Conservation (phyloP, 2,113 vertebrate genomes). For the Xenotilapia caudafasciata region DNA sequence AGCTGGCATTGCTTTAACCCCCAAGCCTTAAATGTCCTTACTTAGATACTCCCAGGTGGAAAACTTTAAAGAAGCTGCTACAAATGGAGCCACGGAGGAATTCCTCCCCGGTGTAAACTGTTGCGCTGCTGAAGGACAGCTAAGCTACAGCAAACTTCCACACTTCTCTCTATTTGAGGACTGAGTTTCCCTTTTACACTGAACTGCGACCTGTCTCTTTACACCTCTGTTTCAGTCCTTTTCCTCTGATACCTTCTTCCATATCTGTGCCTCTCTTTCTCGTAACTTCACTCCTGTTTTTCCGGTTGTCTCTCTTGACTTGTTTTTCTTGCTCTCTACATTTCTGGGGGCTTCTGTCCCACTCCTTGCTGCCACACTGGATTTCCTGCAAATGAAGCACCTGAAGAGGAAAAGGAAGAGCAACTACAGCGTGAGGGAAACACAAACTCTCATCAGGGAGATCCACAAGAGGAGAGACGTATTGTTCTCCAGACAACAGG, state of each 20-base stretch:
- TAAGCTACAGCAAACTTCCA: neutral
- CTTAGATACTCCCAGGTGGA: neutral
- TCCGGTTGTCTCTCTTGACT: neutral
- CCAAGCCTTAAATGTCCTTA: neutral
- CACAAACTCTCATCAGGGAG: constrained; percentile 89
- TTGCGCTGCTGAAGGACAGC: neutral
- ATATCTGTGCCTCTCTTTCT: neutral
- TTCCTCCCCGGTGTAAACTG: neutral
- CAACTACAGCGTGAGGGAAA: constrained; percentile 94
- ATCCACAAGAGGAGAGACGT: constrained; percentile 88
- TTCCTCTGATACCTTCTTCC: neutral
- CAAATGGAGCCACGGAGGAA: neutral
- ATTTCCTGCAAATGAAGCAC: constrained; percentile 84
- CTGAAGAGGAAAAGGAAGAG: constrained; percentile 93
- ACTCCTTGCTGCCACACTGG: constrained; percentile 49
- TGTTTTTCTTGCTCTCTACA: neutral
- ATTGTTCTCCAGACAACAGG: constrained; percentile 87
- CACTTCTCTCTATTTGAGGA: neutral
- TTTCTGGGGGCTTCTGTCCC: neutral
- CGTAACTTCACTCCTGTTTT: neutral
- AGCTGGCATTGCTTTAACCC: neutral
- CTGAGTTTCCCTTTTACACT: neutral
- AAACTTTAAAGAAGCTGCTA: neutral
- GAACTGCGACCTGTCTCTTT: neutral
- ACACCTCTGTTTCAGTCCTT: neutral